These are phyloP conservation scores for Molorchus minor DNA, from an alignment of 2,888 invertebrate species.

Conservation along the genomic window DNA sequence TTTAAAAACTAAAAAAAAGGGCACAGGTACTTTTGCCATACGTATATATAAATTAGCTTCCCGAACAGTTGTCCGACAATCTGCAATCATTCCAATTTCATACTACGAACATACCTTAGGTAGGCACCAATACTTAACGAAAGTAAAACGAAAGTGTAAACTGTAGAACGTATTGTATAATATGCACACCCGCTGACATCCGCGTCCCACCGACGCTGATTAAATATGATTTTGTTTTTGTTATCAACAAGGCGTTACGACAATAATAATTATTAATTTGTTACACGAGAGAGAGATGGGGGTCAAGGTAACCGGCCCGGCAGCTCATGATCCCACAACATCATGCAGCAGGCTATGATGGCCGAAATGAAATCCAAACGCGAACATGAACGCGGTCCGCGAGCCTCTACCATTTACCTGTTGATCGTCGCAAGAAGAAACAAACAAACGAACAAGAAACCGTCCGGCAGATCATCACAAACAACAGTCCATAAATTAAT, in stretches of 20 bases:
- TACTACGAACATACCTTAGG: too few relatives aligned
- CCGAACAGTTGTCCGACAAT: too few relatives aligned
- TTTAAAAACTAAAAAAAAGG: too few relatives aligned
- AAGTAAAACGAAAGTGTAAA: background rate
- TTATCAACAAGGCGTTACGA: conserved; percentile 23
- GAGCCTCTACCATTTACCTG: too few relatives aligned
- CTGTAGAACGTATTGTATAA: too few relatives aligned
- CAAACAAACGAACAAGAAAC: conserved; percentile 28
- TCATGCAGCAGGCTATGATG: background rate
- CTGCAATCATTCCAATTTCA: too few relatives aligned
- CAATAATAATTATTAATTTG: too few relatives aligned
- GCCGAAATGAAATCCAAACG: background rate
- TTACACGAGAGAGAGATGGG: too few relatives aligned
- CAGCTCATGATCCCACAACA: background rate
- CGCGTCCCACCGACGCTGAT: conserved; percentile 18
- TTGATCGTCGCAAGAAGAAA: conserved; percentile 25
- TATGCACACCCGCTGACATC: too few relatives aligned
- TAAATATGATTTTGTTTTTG: conserved; percentile 22
- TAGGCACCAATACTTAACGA: too few relatives aligned
- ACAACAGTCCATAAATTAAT: conserved; percentile 59
- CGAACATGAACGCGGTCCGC: conserved; percentile 4
- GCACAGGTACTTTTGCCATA: too few relatives aligned
- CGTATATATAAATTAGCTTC: too few relatives aligned
- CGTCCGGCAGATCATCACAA: conserved; percentile 48
- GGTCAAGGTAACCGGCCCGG: conserved; percentile 35